These are phyloP conservation scores for Procambarus clarkii DNA, from an alignment of 1,140 invertebrate genomes.

Conservation along the genomic window DNA sequence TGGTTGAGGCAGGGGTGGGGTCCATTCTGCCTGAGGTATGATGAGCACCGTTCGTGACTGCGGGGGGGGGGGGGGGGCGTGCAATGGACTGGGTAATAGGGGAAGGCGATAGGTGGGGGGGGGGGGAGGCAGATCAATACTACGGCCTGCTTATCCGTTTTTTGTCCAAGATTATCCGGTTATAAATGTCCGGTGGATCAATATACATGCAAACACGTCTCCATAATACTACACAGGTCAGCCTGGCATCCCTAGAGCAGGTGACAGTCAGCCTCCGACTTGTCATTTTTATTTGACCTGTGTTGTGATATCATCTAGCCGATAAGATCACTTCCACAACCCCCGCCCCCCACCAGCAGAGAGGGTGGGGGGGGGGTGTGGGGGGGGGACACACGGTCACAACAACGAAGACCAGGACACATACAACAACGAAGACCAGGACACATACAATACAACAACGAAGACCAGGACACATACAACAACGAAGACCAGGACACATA, in stretches of 20 bases:
- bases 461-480: no score
- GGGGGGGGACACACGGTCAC: no score
- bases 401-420: no score
- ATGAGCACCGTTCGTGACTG: not conserved
- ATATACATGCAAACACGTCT: not conserved
- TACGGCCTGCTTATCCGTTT: not conserved
- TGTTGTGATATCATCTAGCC: no score
- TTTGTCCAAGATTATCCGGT: not conserved
- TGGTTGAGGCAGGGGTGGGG: constrained; percentile 44
- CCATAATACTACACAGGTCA: not conserved
- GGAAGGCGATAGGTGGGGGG: not conserved
- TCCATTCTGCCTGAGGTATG: constrained; percentile 21
- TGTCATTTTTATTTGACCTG: no score
- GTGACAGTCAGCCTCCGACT: no score
- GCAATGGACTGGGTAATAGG: not conserved
- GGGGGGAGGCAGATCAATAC: not conserved
- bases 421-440: no score
- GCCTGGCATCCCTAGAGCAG: not conserved
- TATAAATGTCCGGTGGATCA: not conserved
- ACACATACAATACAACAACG: no score
- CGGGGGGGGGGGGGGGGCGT: not conserved
- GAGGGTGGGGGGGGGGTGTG: no score
- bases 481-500: no score
- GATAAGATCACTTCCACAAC: no score
- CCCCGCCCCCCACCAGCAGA: no score